Evolutionary conservation across 2,797 vertebrate species (phyloP).

Genomic region (Naso thynnoides): DNA sequence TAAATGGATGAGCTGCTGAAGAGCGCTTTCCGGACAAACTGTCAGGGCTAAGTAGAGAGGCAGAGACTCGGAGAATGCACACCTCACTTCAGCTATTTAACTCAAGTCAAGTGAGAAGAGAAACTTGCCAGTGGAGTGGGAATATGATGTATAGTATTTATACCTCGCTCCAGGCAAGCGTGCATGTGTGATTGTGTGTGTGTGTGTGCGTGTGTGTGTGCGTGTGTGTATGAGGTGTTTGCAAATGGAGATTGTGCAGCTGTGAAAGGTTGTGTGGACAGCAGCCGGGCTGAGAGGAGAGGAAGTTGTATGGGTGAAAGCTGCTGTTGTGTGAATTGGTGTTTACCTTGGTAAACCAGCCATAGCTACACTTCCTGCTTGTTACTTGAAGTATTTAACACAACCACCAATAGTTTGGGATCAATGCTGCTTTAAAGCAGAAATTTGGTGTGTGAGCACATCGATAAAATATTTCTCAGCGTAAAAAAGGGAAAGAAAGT

Average conservation of each 20-base stretch:
- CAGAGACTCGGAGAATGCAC: slow-evolving; percentile 63
- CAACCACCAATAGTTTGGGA: slow-evolving; percentile 49
- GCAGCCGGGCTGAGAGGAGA: slow-evolving; percentile 59
- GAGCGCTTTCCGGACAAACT: slow-evolving; percentile 75
- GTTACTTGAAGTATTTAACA: slow-evolving; percentile 68
- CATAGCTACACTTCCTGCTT: slow-evolving; percentile 72
- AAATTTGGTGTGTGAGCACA: slow-evolving; percentile 1
- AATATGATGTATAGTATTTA: slow-evolving; percentile 82
- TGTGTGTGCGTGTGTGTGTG: slow-evolving; percentile 31
- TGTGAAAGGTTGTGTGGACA: slow-evolving; percentile 73
- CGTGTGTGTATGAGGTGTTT: slow-evolving; percentile 56
- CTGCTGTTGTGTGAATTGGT: slow-evolving; percentile 77
- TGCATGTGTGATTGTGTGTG: slow-evolving; percentile 34
- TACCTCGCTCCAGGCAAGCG: slow-evolving; percentile 66
- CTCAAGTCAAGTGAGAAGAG: slow-evolving; percentile 74
- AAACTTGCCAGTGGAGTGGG: slow-evolving; percentile 73
- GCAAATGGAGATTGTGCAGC: slow-evolving; percentile 80
- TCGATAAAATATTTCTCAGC: slow-evolving; percentile 9
- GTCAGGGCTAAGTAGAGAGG: slow-evolving; percentile 70
- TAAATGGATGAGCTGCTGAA: slow-evolving; percentile 80
- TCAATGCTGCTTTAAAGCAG: slow-evolving; percentile 40
- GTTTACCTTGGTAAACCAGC: slow-evolving; percentile 78
- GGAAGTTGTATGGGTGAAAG: slow-evolving; percentile 73
- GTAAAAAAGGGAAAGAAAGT: not conserved
- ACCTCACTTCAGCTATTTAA: slow-evolving; percentile 78